Percentiles rank a stretch among this genome's conserved stretches.
Conservation (phyloP, 2,113 vertebrate species). For the Numenius arquata region DNA sequence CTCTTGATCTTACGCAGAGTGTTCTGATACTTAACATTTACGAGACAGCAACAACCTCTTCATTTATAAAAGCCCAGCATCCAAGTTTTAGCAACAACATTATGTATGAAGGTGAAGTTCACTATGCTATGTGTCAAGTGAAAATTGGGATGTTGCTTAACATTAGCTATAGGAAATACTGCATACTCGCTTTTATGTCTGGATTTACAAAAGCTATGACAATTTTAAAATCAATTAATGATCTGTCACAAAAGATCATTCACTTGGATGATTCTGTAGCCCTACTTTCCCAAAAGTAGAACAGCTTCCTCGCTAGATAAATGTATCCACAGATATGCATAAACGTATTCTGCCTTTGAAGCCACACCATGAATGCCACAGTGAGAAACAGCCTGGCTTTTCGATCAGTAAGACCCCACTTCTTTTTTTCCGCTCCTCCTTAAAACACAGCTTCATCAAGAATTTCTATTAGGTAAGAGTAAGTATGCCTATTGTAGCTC, state of each 20-base stretch:
- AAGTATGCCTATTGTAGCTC: not conserved
- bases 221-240: not conserved
- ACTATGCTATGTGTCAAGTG: not conserved
- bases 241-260: not conserved
- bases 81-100: slow-evolving; percentile 34
- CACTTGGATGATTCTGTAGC: not conserved
- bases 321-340: not conserved
- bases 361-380: not conserved
- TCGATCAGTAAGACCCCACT: not conserved
- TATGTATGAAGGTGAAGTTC: slow-evolving; percentile 28
- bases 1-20: slow-evolving; percentile 59
- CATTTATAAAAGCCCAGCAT: slow-evolving; percentile 44
- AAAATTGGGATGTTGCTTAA: not conserved
- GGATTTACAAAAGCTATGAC: not conserved
- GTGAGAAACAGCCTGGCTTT: not conserved
- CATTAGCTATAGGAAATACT: not conserved
- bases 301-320: not conserved
- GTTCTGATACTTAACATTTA: slow-evolving; percentile 61
- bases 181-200: not conserved
- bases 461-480: not conserved
- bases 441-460: not conserved
- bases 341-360: not conserved
- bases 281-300: not conserved
- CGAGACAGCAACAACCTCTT: slow-evolving; percentile 34
- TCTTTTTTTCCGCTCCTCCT: not conserved